phyloP scores from a whole-genome alignment of 2,113 vertebrate species.

The Chlorodrepanis virens region DNA sequence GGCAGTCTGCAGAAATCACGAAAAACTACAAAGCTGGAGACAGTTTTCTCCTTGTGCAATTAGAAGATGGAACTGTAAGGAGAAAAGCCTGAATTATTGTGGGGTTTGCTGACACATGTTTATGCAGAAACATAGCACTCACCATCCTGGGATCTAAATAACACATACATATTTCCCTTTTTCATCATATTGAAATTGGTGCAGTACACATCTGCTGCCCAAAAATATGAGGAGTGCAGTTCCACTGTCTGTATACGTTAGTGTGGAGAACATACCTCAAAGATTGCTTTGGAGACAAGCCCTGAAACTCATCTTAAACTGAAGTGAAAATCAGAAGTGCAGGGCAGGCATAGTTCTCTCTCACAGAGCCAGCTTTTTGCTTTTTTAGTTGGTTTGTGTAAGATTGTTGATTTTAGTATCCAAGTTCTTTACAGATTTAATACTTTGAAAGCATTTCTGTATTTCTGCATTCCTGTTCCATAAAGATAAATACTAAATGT shows the following conservation, averaged over 20 bases:
- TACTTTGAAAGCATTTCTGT: background rate
- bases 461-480: background rate
- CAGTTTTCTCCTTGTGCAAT: slow-evolving; percentile 72
- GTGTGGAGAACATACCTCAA: background rate
- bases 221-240: background rate
- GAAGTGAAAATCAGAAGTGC: background rate
- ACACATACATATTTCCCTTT: background rate
- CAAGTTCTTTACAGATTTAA: background rate
- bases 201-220: background rate
- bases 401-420: background rate
- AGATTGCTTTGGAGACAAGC: background rate
- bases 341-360: background rate
- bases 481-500: background rate
- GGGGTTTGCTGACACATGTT: background rate
- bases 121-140: background rate
- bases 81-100: background rate
- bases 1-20: slow-evolving; percentile 92
- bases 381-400: background rate
- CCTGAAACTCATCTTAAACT: background rate
- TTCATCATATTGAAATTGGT: background rate
- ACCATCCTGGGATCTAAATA: fast-evolving
- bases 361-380: background rate
- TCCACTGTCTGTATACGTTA: background rate
- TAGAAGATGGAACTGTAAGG: slow-evolving; percentile 92
- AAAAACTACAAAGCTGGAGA: slow-evolving; percentile 83